These are phyloP conservation scores for Pogonocherus hispidulus DNA, from an alignment of 2,888 invertebrate genomes.

Conservation along the genomic window DNA sequence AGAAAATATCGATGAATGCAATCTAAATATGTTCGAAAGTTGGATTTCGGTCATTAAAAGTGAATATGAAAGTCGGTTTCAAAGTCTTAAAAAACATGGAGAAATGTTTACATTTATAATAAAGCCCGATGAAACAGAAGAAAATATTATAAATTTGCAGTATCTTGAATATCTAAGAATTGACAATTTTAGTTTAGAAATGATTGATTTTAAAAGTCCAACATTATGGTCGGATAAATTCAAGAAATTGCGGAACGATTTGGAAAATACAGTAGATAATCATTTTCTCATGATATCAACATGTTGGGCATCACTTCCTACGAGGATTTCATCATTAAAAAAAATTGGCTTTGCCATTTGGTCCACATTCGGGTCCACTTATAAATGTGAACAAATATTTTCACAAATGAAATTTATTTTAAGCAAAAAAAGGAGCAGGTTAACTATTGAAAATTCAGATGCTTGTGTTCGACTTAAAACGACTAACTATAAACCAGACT, in stretches of 20 bases:
- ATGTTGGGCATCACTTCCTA: constrained; percentile 38
- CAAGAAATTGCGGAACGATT: neutral
- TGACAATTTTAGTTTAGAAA: neutral
- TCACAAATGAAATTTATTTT: no score
- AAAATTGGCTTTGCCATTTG: no score
- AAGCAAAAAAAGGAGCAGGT: no score
- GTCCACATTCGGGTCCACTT: no score
- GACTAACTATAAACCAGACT: no score
- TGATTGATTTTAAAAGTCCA: neutral
- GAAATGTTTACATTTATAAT: neutral
- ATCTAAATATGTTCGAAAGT: constrained; percentile 21
- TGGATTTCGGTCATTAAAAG: constrained; percentile 20
- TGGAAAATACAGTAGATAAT: constrained; percentile 27
- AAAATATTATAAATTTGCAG: constrained; percentile 25
- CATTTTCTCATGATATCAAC: neutral
- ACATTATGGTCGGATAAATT: no score
- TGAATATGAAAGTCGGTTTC: constrained; percentile 23
- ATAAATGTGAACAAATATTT: no score
- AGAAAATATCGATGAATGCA: constrained; percentile 42
- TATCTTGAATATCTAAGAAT: neutral
- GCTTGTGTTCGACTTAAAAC: no score
- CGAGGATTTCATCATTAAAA: no score
- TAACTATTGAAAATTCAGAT: no score
- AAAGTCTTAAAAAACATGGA: constrained; percentile 14
- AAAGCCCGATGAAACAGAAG: constrained; percentile 26